Base-by-base conservation (phyloP, 1,140 invertebrate species). In the Zaprionus davidi region DNA sequence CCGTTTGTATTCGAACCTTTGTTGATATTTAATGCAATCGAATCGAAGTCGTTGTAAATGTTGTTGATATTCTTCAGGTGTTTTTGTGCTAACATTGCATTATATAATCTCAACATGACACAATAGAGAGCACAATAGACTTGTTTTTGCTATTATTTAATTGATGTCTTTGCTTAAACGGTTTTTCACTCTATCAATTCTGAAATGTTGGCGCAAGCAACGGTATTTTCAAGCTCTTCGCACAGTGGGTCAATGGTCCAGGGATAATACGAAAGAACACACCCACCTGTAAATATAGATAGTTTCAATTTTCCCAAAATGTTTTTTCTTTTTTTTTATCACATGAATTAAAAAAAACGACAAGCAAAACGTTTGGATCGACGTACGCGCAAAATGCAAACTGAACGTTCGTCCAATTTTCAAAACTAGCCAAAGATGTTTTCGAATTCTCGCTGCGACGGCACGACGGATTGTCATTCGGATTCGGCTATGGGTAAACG, bases 261-360 rank as follows among this genome's bases (percentile, higher is more conserved):
- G 49, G 57, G 62, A 77, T 41, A 15, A n/a, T 13, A n/a, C 38
- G 13, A 71, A 34, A 34, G 3, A 67, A 51, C 49, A 38, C 78
- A 87, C 84, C 84, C 84, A 88, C 84, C 85, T 88, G 85, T 90
- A 66, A 79, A 81, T 78, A 82, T 77, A 56, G 82, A 53, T 38
- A 44, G 51, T 76, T 76, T 81, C 66, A 74, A 70, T 82, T 60
- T 70, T 74, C 9, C 38, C 57, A 67, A 62, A 71, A 71, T 81
- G 60, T 79, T 69, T 75, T 67, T 71, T 63, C 64, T 58, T 38
- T 62, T 71, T 71, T 58, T 62, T 71, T 71, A 57, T 70, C 36
- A 51, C 41, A 49, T 57, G 57, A 75, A 57, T 24, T 17, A 49
- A 59, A 34, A 53, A 53, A 34, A 11, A 34, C 31, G 31, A 13